These are phyloP conservation scores for Monochamus alternatus DNA, from an alignment of 2,888 invertebrate species.

Conservation along the genomic window DNA sequence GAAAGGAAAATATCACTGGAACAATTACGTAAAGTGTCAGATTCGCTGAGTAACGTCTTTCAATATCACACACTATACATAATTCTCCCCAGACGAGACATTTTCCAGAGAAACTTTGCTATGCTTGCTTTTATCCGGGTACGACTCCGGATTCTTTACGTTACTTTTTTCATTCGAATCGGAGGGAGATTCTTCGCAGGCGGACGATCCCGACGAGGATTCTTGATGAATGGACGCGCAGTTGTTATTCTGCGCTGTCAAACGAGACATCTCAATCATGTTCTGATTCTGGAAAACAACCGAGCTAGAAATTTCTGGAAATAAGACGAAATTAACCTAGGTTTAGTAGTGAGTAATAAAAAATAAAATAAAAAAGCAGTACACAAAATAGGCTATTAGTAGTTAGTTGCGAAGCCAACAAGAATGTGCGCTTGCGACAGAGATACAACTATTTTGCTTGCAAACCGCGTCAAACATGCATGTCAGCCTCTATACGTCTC, in stretches of 20 bases:
- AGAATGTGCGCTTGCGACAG: conserved; percentile 41
- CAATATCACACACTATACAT: conserved; percentile 47
- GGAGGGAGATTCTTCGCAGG: conserved; percentile 47
- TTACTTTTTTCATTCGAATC: conserved; percentile 50
- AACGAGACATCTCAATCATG: conserved; percentile 80
- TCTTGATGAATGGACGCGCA: conserved; percentile 54
- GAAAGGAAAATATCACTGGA: conserved; percentile 27
- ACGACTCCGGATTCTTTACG: conserved; percentile 41
- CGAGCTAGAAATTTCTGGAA: conserved; percentile 72
- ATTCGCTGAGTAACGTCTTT: neutral
- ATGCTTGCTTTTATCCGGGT: conserved; percentile 50
- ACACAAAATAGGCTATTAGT: conserved; percentile 63
- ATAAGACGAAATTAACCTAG: conserved; percentile 71
- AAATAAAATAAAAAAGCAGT: conserved; percentile 54
- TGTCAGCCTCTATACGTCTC: conserved; percentile 13
- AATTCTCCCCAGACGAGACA: conserved; percentile 55
- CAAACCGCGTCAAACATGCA: conserved; percentile 23
- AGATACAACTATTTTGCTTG: conserved; percentile 30
- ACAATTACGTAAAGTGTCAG: conserved; percentile 14
- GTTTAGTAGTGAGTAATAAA: conserved; percentile 69
- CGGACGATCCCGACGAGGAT: conserved; percentile 30
- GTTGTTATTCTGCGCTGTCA: conserved; percentile 79
- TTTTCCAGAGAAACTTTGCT: conserved; percentile 48
- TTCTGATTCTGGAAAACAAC: conserved; percentile 73
- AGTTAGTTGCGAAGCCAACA: conserved; percentile 63